These are phyloP conservation scores for Nesidiocoris tenuis DNA, from an alignment of 2,888 invertebrate genomes.

Conservation along the genomic window DNA sequence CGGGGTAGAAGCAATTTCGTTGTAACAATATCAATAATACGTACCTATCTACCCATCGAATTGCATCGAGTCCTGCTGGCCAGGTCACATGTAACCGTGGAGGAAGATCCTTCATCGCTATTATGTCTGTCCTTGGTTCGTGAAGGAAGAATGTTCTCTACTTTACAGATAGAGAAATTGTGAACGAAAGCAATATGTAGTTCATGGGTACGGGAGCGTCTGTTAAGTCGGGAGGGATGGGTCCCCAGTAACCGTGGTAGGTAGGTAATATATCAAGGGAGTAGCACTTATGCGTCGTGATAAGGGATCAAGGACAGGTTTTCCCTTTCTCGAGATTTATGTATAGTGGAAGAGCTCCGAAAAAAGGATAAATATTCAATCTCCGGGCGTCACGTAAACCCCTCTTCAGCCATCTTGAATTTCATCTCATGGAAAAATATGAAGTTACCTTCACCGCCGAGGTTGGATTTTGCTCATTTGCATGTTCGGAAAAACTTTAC, in stretches of 20 bases:
- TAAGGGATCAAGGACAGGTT: constrained; percentile 30
- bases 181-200: constrained; percentile 34
- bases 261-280: constrained; percentile 37
- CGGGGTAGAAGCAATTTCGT: no score
- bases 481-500: constrained; percentile 9
- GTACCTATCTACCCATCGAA: no score
- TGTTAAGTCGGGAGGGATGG: background rate
- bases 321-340: constrained; percentile 23
- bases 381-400: background rate
- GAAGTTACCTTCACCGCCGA: constrained; percentile 8
- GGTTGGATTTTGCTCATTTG: background rate
- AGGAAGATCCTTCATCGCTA: no score
- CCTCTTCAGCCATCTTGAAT: no score
- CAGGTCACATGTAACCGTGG: no score
- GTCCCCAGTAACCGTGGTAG: background rate
- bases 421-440: background rate
- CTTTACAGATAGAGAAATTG: constrained; percentile 18
- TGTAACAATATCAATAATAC: no score
- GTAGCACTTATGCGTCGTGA: constrained; percentile 28
- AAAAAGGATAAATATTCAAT: constrained; percentile 31
- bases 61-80: no score
- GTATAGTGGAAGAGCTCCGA: constrained; percentile 6
- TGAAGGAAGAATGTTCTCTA: no score
- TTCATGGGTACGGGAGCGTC: no score
- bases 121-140: no score